A percentile compares a stretch with the other conserved stretches of the same genome.
phyloP scores from a whole-genome alignment of 2,113 vertebrate species.

The Oncorhynchus clarkii region DNA sequence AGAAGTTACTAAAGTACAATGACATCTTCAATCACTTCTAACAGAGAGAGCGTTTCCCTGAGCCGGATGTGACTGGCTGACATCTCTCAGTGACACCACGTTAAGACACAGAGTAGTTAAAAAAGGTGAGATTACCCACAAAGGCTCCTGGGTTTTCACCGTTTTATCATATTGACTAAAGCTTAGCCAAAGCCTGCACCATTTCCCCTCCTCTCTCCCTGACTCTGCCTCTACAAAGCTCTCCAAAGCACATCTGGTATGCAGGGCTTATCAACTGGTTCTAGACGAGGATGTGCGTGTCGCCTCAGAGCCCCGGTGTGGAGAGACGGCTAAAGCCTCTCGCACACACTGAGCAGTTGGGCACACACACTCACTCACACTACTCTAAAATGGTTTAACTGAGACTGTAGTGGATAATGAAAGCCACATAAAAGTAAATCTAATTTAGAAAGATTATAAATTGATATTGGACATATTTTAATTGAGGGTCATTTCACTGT shows the following conservation, averaged over 20 bases:
- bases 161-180: constrained; percentile 76
- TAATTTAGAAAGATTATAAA: not conserved
- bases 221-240: constrained; percentile 59
- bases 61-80: constrained; percentile 59
- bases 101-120: constrained; percentile 64
- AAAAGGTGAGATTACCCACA: constrained; percentile 69
- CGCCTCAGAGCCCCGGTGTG: constrained; percentile 56
- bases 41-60: not conserved
- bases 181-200: constrained; percentile 69
- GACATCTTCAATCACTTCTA: not conserved
- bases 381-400: too few species aligned
- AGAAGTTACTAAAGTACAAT: too few species aligned
- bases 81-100: constrained; percentile 48
- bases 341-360: not conserved
- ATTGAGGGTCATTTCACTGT: too few species aligned
- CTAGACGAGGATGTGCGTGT: constrained; percentile 38
- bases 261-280: constrained; percentile 67
- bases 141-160: constrained; percentile 67
- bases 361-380: not conserved
- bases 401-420: too few species aligned
- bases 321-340: constrained; percentile 13
- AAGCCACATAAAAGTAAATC: not conserved
- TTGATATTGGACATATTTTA: not conserved
- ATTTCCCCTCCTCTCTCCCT: constrained; percentile 45
- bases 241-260: constrained; percentile 65